Evolutionary conservation across 2,113 vertebrate genomes (phyloP).

Genomic region (Ceuthmochares aereus): DNA sequence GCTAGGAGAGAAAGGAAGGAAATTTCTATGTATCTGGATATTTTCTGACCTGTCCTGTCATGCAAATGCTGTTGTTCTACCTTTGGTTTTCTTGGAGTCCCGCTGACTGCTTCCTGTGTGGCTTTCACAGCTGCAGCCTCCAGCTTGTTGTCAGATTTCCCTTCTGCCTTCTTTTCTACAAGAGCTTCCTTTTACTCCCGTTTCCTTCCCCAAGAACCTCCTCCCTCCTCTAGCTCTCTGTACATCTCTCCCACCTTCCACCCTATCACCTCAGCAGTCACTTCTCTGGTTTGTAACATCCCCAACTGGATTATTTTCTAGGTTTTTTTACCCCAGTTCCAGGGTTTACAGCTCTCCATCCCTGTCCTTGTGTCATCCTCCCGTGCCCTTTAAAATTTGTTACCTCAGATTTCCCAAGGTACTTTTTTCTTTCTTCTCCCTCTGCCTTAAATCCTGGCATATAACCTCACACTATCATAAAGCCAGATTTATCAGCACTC

Average conservation of each 20-base stretch:
- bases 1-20: neutral
- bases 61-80: slow-evolving; percentile 17
- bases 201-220: neutral
- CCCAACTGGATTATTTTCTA: neutral
- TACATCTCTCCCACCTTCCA: neutral
- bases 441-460: neutral
- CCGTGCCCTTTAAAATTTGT: neutral
- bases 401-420: neutral
- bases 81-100: slow-evolving; percentile 31
- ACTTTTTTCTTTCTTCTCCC: neutral
- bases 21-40: neutral
- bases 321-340: neutral
- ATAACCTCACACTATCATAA: neutral
- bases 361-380: neutral
- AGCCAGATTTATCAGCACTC: neutral
- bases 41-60: neutral
- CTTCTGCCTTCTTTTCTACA: neutral
- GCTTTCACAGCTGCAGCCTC: neutral
- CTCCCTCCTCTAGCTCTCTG: neutral
- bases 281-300: neutral
- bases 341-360: neutral
- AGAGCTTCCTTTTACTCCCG: neutral
- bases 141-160: neutral
- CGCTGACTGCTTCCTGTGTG: neutral
- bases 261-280: neutral